Evolutionary conservation across 1,140 invertebrate genomes (phyloP).

Genomic region (Branchinecta lynchi): DNA sequence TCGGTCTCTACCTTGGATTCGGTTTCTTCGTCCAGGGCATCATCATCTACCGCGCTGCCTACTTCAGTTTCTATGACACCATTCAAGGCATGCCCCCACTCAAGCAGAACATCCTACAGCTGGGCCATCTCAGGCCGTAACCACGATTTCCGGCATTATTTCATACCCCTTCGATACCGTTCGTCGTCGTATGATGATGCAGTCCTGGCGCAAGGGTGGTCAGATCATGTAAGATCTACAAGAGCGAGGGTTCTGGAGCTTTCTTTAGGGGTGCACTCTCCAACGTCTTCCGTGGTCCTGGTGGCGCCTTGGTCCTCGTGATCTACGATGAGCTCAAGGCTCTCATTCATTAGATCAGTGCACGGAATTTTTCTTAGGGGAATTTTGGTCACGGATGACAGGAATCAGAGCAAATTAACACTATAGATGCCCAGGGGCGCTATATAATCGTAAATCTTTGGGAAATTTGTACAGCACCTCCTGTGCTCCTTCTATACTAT

Average conservation of each 20-base stretch:
- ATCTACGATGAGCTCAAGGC: conserved; percentile 61
- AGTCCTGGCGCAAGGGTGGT: conserved; percentile 52
- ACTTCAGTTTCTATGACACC: conserved; percentile 92
- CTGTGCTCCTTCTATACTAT: too few relatives aligned
- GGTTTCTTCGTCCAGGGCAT: conserved; percentile 80
- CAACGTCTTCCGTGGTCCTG: conserved; percentile 60
- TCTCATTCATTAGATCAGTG: conserved; percentile 30
- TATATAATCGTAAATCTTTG: too few relatives aligned
- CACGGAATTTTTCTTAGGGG: too few relatives aligned
- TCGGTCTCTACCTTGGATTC: conserved; percentile 82
- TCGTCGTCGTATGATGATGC: conserved; percentile 85
- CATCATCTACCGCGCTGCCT: conserved; percentile 74
- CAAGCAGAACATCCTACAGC: conserved; percentile 60
- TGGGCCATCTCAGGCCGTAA: conserved; percentile 69
- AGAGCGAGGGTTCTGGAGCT: conserved; percentile 49
- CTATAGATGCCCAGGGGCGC: too few relatives aligned
- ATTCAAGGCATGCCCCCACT: conserved; percentile 69
- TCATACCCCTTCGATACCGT: conserved; percentile 92
- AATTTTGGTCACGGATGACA: too few relatives aligned
- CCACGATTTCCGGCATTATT: conserved; percentile 68
- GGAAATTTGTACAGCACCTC: too few relatives aligned
- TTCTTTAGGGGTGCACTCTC: conserved; percentile 73
- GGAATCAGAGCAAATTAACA: too few relatives aligned
- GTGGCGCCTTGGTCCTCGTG: conserved; percentile 61
- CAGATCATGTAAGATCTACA: conserved; percentile 62